These are phyloP conservation scores for Napeogenes inachia DNA, from an alignment of 2,888 invertebrate genomes.

Conservation along the genomic window DNA sequence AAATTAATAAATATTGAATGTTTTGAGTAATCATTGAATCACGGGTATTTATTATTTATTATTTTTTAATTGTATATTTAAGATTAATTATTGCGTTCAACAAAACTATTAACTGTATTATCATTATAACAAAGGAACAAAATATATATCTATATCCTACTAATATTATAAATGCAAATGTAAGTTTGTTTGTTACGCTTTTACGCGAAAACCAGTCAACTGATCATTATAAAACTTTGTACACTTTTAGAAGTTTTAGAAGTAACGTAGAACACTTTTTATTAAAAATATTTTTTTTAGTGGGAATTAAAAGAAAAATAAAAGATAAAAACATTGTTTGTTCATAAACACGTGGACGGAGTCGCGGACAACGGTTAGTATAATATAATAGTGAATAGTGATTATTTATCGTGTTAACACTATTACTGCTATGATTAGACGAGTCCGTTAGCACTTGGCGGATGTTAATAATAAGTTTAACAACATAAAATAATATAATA, in stretches of 20 bases:
- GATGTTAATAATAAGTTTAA: not conserved
- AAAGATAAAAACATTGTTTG: too few relatives aligned
- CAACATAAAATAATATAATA: not conserved
- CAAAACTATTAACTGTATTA: slow-evolving; percentile 31
- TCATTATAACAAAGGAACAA: slow-evolving; percentile 29
- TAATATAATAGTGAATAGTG: not conserved
- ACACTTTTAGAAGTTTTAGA: too few relatives aligned
- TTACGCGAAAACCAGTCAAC: too few relatives aligned
- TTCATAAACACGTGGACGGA: too few relatives aligned
- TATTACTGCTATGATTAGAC: not conserved
- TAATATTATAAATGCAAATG: too few relatives aligned
- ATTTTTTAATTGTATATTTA: slow-evolving; percentile 8
- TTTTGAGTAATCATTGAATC: not conserved
- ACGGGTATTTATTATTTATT: slow-evolving; percentile 4
- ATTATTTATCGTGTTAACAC: not conserved
- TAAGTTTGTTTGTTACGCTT: too few relatives aligned
- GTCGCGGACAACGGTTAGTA: not conserved
- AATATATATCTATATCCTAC: too few relatives aligned
- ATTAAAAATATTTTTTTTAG: too few relatives aligned
- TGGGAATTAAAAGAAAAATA: too few relatives aligned
- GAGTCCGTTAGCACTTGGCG: slow-evolving; percentile 1
- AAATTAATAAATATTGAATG: not conserved
- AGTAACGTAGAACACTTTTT: too few relatives aligned
- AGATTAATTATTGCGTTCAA: slow-evolving; percentile 31
- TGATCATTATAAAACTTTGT: too few relatives aligned